Percentiles rank a stretch among this genome's conserved stretches.
Conservation (phyloP, 2,888 invertebrate genomes). For the Neria commutata region DNA sequence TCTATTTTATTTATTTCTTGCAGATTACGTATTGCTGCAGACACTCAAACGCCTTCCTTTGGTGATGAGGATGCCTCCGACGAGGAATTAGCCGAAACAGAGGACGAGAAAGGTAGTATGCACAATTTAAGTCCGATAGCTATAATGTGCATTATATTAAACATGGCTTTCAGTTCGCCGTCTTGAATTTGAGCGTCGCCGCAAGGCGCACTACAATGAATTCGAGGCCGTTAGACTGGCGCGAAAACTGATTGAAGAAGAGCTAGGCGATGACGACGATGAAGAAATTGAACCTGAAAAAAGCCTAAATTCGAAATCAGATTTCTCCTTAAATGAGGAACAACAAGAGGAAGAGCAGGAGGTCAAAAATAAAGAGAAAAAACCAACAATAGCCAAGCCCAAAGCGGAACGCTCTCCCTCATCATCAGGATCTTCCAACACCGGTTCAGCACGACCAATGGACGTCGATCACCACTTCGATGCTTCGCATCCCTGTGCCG, state of each 20-base stretch:
- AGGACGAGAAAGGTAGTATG: slow-evolving; percentile 66
- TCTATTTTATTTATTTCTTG: slow-evolving; percentile 13
- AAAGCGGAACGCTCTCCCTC: no score
- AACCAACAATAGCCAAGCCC: no score
- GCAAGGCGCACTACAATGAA: slow-evolving; percentile 98
- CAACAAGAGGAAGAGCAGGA: slow-evolving; percentile 22
- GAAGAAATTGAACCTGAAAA: slow-evolving; percentile 55
- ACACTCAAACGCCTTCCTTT: slow-evolving; percentile 57
- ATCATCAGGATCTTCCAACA: no score
- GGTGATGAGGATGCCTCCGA: slow-evolving; percentile 65
- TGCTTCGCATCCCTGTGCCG: slow-evolving; percentile 18
- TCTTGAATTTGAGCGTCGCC: slow-evolving; percentile 86
- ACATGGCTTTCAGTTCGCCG: slow-evolving; percentile 66
- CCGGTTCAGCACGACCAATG: slow-evolving; percentile 18
- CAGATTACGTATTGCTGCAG: slow-evolving; percentile 59
- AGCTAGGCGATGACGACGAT: slow-evolving; percentile 82
- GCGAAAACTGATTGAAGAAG: slow-evolving; percentile 87
- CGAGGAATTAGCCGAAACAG: slow-evolving; percentile 68
- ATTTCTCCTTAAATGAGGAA: slow-evolving; percentile 7
- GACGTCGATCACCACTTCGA: slow-evolving; percentile 23
- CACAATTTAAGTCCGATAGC: no score
- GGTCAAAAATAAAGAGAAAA: background rate
- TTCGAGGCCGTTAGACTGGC: slow-evolving; percentile 93
- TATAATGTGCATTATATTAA: background rate
- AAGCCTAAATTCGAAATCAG: slow-evolving; percentile 20